Conservation (phyloP, 2,113 vertebrate species). For the Percina caprodes region DNA sequence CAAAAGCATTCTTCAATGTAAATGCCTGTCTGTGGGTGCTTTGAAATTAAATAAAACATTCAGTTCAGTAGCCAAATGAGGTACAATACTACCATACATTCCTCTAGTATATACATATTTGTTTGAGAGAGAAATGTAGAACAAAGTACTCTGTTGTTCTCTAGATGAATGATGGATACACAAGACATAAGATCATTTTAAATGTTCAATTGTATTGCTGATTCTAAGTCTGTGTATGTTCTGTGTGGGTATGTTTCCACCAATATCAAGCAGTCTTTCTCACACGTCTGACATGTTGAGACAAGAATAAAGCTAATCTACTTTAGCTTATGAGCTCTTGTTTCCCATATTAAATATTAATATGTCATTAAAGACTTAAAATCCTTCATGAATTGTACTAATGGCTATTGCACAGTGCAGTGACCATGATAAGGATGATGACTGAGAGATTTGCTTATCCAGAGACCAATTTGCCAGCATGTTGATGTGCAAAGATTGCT, state of each 20-base stretch:
- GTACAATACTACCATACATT: neutral
- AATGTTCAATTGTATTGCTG: neutral
- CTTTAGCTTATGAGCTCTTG: constrained; percentile 1
- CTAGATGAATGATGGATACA: neutral
- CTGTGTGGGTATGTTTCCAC: neutral
- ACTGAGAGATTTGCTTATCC: constrained; percentile 35
- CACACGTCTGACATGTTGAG: neutral
- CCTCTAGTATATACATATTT: constrained; percentile 11
- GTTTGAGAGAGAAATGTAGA: neutral
- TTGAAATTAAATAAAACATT: constrained; percentile 19
- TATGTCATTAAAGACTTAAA: constrained; percentile 9
- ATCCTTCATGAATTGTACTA: neutral
- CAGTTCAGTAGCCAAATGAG: constrained; percentile 13
- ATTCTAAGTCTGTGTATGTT: neutral
- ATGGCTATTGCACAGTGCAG: constrained; percentile 14
- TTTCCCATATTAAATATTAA: constrained; percentile 12
- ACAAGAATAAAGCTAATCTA: neutral
- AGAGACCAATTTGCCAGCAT: constrained; percentile 33
- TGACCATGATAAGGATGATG: constrained; percentile 36
- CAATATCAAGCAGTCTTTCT: neutral
- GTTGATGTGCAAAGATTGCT: constrained; percentile 60
- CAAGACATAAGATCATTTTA: neutral
- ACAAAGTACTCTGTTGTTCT: neutral
- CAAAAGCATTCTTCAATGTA: constrained; percentile 37
- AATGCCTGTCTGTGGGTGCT: constrained; percentile 17